Evolutionary conservation across 2,113 vertebrate species (phyloP).

Genomic region (Tragelaphus buxtoni): DNA sequence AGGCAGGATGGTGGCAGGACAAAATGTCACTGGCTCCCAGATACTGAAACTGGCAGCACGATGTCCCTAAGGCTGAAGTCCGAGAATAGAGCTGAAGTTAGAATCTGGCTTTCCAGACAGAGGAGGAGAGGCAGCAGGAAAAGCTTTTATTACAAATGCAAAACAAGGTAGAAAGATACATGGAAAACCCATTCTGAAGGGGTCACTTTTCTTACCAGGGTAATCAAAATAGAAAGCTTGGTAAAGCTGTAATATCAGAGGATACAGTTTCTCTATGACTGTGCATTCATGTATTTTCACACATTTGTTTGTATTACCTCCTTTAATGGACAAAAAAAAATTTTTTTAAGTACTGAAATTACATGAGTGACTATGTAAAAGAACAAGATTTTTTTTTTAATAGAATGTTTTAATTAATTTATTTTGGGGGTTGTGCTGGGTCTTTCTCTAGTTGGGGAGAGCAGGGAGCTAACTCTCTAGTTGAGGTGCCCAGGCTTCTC

Average conservation of each 20-base stretch:
- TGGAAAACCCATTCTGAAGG: background rate
- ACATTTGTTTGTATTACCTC: background rate
- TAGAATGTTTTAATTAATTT: background rate
- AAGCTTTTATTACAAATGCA: background rate
- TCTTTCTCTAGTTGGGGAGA: background rate
- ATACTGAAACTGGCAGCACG: background rate
- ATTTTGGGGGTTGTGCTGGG: background rate
- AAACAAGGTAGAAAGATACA: background rate
- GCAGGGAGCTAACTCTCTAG: accelerated
- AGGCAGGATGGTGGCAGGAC: background rate
- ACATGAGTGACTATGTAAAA: background rate
- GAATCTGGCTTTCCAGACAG: conserved; percentile 18
- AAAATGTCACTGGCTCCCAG: conserved; percentile 9
- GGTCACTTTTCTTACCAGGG: background rate
- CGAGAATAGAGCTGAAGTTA: conserved; percentile 21
- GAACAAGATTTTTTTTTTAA: background rate
- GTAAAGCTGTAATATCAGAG: background rate
- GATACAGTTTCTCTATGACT: background rate
- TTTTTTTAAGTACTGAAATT: background rate
- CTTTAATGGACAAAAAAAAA: background rate
- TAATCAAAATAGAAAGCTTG: background rate
- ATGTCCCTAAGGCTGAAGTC: background rate
- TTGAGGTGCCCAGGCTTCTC: background rate
- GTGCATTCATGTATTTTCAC: background rate
- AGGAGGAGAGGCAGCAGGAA: background rate